phyloP scores from a whole-genome alignment of 2,888 invertebrate species.

The Orchesella flavescens region DNA sequence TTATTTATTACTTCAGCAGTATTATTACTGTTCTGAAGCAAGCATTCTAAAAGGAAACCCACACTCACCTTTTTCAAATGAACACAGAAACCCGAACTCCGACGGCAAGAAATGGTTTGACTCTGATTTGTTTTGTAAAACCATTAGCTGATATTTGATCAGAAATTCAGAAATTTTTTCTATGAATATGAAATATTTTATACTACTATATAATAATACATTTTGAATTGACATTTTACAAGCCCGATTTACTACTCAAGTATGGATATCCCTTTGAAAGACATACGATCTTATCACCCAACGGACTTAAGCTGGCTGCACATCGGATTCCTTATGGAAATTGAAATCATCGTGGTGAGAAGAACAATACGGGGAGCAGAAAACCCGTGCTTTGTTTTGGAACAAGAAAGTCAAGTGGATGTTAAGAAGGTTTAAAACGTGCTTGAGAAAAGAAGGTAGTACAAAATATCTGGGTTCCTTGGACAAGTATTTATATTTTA shows the following conservation, averaged over 20 bases:
- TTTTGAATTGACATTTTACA: not conserved
- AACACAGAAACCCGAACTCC: no score
- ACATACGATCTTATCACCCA: slow-evolving; percentile 18
- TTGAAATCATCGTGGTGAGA: not conserved
- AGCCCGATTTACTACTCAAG: slow-evolving; percentile 5
- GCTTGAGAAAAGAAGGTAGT: no score
- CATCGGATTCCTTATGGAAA: slow-evolving; percentile 44
- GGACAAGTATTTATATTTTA: no score
- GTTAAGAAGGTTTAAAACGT: no score
- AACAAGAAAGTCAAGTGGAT: no score
- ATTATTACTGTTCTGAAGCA: no score
- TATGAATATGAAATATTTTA: not conserved
- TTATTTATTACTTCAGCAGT: no score
- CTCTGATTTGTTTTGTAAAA: slow-evolving; percentile 13
- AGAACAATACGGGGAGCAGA: not conserved
- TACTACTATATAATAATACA: no score
- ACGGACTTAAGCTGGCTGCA: slow-evolving; percentile 24
- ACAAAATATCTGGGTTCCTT: no score
- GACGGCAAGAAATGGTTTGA: slow-evolving; percentile 2
- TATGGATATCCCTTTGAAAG: slow-evolving; percentile 44
- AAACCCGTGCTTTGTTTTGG: not conserved
- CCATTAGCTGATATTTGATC: not conserved
- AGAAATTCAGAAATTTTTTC: not conserved
- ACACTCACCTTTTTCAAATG: no score
- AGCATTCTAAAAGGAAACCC: no score